phyloP scores from a whole-genome alignment of 2,113 vertebrate species.

The Paramisgurnus dabryanus region DNA sequence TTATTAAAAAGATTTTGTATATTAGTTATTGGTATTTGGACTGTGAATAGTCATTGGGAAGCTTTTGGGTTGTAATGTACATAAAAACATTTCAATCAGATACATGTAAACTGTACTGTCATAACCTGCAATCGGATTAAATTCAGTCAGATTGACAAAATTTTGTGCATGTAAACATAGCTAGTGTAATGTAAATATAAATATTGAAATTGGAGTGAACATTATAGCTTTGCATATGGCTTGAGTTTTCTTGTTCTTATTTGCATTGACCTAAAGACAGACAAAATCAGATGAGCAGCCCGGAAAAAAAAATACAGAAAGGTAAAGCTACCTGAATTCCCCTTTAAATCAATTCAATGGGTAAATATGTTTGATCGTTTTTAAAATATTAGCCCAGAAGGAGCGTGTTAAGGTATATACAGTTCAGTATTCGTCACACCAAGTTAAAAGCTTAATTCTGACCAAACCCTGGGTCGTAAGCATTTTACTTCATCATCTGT shows the following conservation, averaged over 20 bases:
- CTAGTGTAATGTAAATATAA: neutral
- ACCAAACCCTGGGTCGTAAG: neutral
- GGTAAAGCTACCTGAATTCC: neutral
- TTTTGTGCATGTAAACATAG: neutral
- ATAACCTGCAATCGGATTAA: no score
- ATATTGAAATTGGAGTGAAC: neutral
- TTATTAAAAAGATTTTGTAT: no score
- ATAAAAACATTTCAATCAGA: no score
- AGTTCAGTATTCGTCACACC: neutral
- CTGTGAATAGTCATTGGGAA: no score
- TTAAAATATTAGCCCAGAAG: neutral
- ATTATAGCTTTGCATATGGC: conserved; percentile 1
- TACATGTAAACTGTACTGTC: no score
- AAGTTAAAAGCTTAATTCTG: neutral
- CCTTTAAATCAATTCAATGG: neutral
- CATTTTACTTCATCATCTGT: neutral
- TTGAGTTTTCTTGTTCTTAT: neutral
- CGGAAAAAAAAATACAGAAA: neutral
- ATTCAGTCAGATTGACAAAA: no score
- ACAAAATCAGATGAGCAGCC: neutral
- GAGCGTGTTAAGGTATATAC: neutral
- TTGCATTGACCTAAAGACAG: neutral
- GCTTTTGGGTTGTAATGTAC: no score
- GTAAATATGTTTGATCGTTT: neutral
- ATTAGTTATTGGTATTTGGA: no score